Conservation (phyloP, 2,797 vertebrate genomes). For the Sebastiscus albofasciatus region DNA sequence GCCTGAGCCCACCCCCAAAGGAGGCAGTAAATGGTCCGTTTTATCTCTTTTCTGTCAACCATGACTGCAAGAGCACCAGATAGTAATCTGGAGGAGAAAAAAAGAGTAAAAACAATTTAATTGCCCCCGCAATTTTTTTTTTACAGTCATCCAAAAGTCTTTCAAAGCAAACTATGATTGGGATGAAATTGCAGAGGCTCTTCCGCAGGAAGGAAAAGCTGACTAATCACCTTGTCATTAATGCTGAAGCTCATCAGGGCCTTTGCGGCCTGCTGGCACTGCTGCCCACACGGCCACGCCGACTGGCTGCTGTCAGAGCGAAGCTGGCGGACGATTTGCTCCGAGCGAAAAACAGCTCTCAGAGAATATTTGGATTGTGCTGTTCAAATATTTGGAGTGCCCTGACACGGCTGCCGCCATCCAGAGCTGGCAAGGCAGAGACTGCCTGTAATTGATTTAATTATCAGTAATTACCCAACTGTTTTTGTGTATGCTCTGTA, state of each 20-base stretch:
- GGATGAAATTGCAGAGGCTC: slow-evolving; percentile 88
- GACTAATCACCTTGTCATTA: slow-evolving; percentile 79
- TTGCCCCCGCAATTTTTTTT: slow-evolving; percentile 79
- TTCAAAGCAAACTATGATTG: slow-evolving; percentile 86
- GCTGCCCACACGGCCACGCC: slow-evolving; percentile 48
- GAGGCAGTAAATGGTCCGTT: slow-evolving; percentile 80
- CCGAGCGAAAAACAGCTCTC: slow-evolving; percentile 52
- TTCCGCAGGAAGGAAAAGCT: slow-evolving; percentile 85
- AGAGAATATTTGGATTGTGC: slow-evolving; percentile 85
- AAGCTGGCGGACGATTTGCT: slow-evolving; percentile 35
- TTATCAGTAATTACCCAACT: slow-evolving; percentile 95
- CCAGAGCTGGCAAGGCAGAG: slow-evolving; percentile 84
- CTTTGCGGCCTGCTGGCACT: slow-evolving; percentile 78
- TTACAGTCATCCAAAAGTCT: slow-evolving; percentile 78
- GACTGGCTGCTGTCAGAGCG: slow-evolving; percentile 30
- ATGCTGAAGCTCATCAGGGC: slow-evolving; percentile 83
- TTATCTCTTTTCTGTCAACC: slow-evolving; percentile 82
- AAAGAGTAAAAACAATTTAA: slow-evolving; percentile 81
- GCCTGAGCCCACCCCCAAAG: slow-evolving; percentile 64
- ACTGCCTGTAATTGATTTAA: slow-evolving; percentile 95
- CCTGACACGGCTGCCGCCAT: slow-evolving; percentile 82
- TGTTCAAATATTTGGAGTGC: slow-evolving; percentile 91
- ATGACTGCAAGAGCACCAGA: slow-evolving; percentile 77
- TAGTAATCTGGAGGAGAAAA: slow-evolving; percentile 63
- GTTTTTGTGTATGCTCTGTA: slow-evolving; percentile 83